phyloP scores from a whole-genome alignment of 2,888 invertebrate species.

The Monoplex corrugatus region DNA sequence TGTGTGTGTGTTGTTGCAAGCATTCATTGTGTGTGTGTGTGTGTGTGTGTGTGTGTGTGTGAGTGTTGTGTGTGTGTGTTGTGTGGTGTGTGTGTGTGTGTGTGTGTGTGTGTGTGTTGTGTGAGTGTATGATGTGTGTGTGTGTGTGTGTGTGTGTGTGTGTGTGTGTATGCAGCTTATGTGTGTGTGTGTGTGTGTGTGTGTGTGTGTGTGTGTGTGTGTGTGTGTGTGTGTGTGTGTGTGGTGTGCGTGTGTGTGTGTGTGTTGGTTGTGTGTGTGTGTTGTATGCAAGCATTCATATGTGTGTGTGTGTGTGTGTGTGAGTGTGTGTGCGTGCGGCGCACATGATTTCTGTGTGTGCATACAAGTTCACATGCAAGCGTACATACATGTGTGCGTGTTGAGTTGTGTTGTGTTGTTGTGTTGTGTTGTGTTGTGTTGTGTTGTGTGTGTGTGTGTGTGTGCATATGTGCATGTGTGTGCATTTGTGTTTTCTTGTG shows the following conservation, averaged over 20 bases:
- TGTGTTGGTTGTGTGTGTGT: neutral
- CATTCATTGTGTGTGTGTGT: too few species aligned
- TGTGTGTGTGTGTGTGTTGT: neutral
- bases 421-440: too few species aligned
- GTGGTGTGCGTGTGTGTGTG: neutral
- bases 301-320: neutral
- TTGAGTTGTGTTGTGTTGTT: too few species aligned
- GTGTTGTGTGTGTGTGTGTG: too few species aligned
- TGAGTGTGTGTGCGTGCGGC: neutral
- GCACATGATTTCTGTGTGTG: neutral
- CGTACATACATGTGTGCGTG: too few species aligned
- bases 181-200: neutral
- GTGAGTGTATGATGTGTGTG: neutral
- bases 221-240: neutral
- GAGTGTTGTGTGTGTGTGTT: neutral
- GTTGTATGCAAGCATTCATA: neutral
- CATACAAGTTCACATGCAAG: too few species aligned
- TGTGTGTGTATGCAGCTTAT: neutral
- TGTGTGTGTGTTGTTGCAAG: too few species aligned
- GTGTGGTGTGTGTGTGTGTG: neutral
- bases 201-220: neutral
- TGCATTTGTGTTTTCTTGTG: neutral
- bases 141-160: neutral
- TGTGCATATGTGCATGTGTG: too few species aligned
- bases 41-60: neutral